phyloP scores from a whole-genome alignment of 2,888 invertebrate genomes.

The Heptascelio sp. region DNA sequence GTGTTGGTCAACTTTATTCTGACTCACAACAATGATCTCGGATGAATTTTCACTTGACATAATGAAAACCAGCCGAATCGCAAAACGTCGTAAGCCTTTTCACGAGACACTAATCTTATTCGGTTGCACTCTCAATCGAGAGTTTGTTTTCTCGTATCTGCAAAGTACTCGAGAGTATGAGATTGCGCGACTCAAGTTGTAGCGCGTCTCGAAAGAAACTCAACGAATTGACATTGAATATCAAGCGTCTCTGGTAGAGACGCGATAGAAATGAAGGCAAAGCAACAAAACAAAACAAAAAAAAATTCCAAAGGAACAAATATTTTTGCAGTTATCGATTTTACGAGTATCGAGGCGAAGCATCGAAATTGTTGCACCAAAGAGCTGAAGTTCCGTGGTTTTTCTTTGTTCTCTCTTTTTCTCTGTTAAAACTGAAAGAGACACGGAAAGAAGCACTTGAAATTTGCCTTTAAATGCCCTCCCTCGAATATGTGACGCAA shows the following conservation, averaged over 20 bases:
- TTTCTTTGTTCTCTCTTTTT: too few relatives aligned
- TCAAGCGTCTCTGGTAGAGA: not conserved
- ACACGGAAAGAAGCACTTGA: conserved; percentile 11
- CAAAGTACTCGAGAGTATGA: not conserved
- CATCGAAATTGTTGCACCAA: not conserved
- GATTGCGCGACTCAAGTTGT: not conserved
- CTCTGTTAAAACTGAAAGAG: not conserved
- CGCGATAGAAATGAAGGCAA: not conserved
- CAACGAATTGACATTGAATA: conserved; percentile 11
- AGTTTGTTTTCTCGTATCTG: not conserved
- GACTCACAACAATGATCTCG: not conserved
- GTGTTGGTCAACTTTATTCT: not conserved
- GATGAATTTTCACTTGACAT: not conserved
- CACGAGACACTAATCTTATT: conserved; percentile 1
- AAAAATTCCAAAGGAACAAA: not conserved
- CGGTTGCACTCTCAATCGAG: not conserved
- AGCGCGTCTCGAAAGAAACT: not conserved
- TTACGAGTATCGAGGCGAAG: not conserved
- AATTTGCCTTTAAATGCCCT: conserved; percentile 44
- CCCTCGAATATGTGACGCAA: too few relatives aligned
- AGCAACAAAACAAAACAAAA: not conserved
- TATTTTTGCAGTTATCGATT: conserved; percentile 41
- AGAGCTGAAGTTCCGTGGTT: conserved; percentile 10
- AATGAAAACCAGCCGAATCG: not conserved
- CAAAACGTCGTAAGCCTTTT: conserved; percentile 13